phyloP scores from a whole-genome alignment of 2,113 vertebrate species.

The Taurulus bubalis region DNA sequence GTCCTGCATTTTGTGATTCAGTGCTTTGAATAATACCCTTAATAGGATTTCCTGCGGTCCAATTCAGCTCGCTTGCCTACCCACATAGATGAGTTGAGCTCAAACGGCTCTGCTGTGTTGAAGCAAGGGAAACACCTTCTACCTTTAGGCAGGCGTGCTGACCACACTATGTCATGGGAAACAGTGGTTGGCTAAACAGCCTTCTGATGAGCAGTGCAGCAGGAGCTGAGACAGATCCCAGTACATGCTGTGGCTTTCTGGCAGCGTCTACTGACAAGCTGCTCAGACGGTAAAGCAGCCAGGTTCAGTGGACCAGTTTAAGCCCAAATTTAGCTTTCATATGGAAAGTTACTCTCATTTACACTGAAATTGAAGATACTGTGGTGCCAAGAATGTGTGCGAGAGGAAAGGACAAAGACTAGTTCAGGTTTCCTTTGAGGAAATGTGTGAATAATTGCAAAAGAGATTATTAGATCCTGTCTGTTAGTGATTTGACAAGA shows the following conservation, averaged over 20 bases:
- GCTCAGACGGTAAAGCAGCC: conserved; percentile 34
- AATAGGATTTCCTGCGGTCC: conserved; percentile 69
- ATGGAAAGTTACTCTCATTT: conserved; percentile 33
- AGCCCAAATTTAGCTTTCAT: conserved; percentile 36
- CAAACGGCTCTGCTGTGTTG: conserved; percentile 46
- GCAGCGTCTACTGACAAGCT: conserved; percentile 50
- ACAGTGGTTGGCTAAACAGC: conserved; percentile 44
- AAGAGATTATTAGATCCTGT: background rate
- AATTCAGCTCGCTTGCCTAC: conserved; percentile 46
- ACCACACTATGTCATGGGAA: conserved; percentile 53
- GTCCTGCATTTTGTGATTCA: conserved; percentile 57
- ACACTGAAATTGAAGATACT: conserved; percentile 12
- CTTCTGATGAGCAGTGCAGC: conserved; percentile 46
- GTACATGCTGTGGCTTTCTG: conserved; percentile 43
- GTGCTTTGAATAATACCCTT: conserved; percentile 68
- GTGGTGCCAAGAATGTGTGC: background rate
- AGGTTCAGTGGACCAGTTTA: conserved; percentile 30
- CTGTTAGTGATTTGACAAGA: conserved; percentile 8
- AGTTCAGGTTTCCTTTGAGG: background rate
- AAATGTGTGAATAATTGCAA: background rate
- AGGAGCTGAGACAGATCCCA: conserved; percentile 38
- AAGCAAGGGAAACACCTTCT: conserved; percentile 61
- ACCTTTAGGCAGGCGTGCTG: conserved; percentile 52
- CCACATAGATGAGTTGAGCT: conserved; percentile 56
- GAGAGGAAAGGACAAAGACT: background rate